A percentile compares a stretch with the other conserved stretches of the same genome.
These are phyloP conservation scores for Alsophila aescularia DNA, from an alignment of 2,888 invertebrate species.

Conservation along the genomic window DNA sequence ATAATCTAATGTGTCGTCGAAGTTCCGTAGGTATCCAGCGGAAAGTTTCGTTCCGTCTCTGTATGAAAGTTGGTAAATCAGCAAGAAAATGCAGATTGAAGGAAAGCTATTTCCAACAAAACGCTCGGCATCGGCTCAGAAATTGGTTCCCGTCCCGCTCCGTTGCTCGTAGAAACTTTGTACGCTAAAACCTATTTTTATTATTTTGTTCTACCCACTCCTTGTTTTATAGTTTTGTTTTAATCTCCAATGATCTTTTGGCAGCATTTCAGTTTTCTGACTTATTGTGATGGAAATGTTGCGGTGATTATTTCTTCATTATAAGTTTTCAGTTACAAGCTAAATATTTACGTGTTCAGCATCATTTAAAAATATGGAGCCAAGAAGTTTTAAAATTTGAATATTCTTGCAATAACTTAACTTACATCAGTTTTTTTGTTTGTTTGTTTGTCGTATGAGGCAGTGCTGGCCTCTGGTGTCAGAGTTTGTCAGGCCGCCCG, in stretches of 20 bases:
- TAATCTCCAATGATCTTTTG: constrained; percentile 62
- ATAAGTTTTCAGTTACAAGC: neutral
- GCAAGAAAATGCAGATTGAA: constrained; percentile 85
- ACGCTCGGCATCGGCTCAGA: constrained; percentile 81
- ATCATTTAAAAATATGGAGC: no score
- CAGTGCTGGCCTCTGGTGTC: no score
- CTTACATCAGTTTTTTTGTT: no score
- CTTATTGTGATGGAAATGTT: constrained; percentile 31
- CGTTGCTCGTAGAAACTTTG: constrained; percentile 77
- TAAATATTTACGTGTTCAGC: no score
- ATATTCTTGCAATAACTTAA: no score
- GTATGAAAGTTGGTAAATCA: constrained; percentile 83
- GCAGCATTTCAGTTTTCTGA: constrained; percentile 16
- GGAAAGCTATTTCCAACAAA: constrained; percentile 84
- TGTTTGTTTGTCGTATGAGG: no score
- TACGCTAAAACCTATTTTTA: constrained; percentile 78
- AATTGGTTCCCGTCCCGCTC: constrained; percentile 81
- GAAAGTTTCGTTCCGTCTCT: constrained; percentile 64
- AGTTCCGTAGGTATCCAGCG: constrained; percentile 60
- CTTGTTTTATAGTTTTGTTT: constrained; percentile 69
- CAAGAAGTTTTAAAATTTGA: no score
- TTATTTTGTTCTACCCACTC: constrained; percentile 70
- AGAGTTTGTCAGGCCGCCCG: no score
- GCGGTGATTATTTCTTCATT: constrained; percentile 15
- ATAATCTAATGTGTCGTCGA: constrained; percentile 67